Conservation (phyloP, 2,888 invertebrate species). For the Parnassius mnemosyne region DNA sequence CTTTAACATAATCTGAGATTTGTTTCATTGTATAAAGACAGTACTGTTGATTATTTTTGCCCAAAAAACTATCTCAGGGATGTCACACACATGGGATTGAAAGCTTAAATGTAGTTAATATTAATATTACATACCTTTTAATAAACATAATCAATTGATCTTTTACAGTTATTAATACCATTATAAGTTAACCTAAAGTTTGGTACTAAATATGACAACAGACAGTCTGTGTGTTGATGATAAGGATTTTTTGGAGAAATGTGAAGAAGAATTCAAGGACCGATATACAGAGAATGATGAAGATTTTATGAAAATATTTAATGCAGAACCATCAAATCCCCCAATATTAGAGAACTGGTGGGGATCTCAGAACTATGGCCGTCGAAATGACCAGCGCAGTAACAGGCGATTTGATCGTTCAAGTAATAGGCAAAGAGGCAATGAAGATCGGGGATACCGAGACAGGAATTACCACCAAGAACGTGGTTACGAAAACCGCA, state of each 20-base stretch:
- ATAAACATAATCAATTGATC: slow-evolving; percentile 23
- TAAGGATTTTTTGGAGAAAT: slow-evolving; percentile 79
- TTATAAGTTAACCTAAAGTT: slow-evolving; percentile 41
- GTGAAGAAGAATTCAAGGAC: slow-evolving; percentile 82
- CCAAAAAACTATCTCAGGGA: too few relatives aligned
- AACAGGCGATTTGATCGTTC: slow-evolving; percentile 43
- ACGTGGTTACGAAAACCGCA: slow-evolving; percentile 25
- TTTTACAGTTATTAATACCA: slow-evolving; percentile 52
- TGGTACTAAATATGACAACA: slow-evolving; percentile 42
- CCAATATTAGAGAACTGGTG: slow-evolving; percentile 83
- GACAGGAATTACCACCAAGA: slow-evolving; percentile 35
- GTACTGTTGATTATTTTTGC: too few relatives aligned
- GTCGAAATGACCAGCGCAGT: slow-evolving; percentile 53
- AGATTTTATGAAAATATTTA: slow-evolving; percentile 78
- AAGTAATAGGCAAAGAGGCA: slow-evolving; percentile 39
- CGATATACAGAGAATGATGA: slow-evolving; percentile 83
- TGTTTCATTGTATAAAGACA: too few relatives aligned
- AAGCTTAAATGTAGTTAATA: too few relatives aligned
- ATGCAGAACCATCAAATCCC: slow-evolving; percentile 66
- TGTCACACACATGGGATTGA: too few relatives aligned
- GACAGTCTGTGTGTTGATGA: slow-evolving; percentile 77
- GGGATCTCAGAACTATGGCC: slow-evolving; percentile 47
- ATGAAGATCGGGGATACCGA: slow-evolving; percentile 33
- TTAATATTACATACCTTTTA: background rate
- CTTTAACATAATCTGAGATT: too few relatives aligned